Conservation (phyloP, 2,113 vertebrate species). For the Ammodramus savannarum region DNA sequence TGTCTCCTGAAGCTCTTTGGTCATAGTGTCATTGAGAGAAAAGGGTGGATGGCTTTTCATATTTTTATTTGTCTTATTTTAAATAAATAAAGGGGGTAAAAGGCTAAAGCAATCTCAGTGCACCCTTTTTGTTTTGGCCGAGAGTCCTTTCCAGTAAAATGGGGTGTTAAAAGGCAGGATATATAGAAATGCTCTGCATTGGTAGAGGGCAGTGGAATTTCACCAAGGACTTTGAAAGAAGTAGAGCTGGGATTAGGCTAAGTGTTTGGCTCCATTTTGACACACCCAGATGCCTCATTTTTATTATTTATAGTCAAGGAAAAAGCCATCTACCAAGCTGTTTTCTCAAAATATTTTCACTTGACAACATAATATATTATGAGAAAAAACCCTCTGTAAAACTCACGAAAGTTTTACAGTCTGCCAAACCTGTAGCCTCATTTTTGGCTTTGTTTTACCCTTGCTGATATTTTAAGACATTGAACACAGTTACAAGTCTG, state of each 20-base stretch:
- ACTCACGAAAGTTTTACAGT: background rate
- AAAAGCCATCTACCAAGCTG: background rate
- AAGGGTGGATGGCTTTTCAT: background rate
- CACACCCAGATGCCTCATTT: background rate
- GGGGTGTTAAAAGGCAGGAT: accelerated
- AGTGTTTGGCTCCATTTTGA: background rate
- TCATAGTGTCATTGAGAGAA: background rate
- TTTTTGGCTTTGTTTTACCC: background rate
- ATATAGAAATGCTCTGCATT: background rate
- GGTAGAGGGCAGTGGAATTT: background rate
- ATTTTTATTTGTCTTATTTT: background rate
- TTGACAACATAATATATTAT: background rate
- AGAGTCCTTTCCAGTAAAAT: background rate
- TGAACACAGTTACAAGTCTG: background rate
- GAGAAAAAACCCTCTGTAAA: background rate
- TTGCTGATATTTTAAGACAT: background rate
- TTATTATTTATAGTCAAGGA: background rate
- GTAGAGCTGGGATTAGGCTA: background rate
- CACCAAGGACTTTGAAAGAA: background rate
- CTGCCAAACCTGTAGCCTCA: background rate
- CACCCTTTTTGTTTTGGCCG: background rate
- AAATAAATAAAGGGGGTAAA: background rate
- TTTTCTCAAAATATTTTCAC: background rate
- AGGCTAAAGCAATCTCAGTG: background rate
- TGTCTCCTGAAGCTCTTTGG: background rate